A percentile compares a stretch with the other conserved stretches of the same genome.
Evolutionary conservation across 2,797 vertebrate genomes (phyloP).

Genomic region (Typhlichthys eigenmanni): DNA sequence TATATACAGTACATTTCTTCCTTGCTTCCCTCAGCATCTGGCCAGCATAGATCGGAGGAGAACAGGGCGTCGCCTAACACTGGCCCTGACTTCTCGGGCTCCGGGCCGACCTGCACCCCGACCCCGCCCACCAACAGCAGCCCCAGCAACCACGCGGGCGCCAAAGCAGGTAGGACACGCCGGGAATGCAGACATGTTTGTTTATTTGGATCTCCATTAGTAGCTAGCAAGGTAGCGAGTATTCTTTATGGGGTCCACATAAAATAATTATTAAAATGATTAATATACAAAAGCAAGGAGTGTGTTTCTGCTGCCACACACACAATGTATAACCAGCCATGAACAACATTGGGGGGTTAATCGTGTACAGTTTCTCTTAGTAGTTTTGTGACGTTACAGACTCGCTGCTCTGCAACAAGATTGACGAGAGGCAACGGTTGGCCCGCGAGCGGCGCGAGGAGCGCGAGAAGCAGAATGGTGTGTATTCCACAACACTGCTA

Average conservation of each 20-base stretch:
- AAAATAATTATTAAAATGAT: too few relatives aligned
- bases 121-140: slow-evolving; percentile 48
- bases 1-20: neutral
- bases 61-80: slow-evolving; percentile 50
- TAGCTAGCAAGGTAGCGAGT: too few relatives aligned
- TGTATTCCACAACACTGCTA: slow-evolving; percentile 28
- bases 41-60: slow-evolving; percentile 61
- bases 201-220: too few relatives aligned
- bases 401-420: slow-evolving; percentile 82
- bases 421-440: slow-evolving; percentile 89
- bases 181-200: neutral
- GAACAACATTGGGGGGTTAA: too few relatives aligned
- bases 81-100: slow-evolving; percentile 58
- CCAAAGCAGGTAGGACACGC: slow-evolving; percentile 50
- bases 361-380: neutral
- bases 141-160: slow-evolving; percentile 45
- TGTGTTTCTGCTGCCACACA: neutral
- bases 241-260: too few relatives aligned
- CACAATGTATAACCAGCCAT: neutral
- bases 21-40: slow-evolving; percentile 52
- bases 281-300: too few relatives aligned
- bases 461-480: slow-evolving; percentile 89
- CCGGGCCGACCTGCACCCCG: slow-evolving; percentile 62
- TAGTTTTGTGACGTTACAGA: slow-evolving; percentile 58
- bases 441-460: slow-evolving; percentile 91